phyloP scores from a whole-genome alignment of 2,888 invertebrate species.

The Lissonota sp. region DNA sequence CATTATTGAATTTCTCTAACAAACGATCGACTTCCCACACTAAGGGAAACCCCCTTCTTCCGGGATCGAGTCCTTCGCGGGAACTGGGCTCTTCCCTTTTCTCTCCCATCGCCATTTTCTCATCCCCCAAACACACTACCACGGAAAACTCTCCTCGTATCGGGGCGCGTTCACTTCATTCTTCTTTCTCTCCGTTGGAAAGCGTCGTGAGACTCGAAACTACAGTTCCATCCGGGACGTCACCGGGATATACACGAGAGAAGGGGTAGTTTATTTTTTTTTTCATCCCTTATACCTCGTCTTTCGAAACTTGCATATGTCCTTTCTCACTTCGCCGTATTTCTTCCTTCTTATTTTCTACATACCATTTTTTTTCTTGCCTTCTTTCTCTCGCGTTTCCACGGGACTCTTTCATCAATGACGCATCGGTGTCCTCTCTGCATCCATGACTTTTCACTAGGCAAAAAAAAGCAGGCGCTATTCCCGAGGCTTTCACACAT shows the following conservation, averaged over 20 bases:
- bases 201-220: constrained; percentile 22
- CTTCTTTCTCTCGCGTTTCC: constrained; percentile 6
- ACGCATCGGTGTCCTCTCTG: constrained; percentile 53
- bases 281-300: neutral
- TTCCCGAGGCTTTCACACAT: constrained; percentile 51
- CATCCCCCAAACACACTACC: constrained; percentile 12
- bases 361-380: constrained; percentile 25
- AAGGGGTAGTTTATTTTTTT: neutral
- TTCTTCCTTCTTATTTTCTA: constrained; percentile 11
- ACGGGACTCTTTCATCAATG: constrained; percentile 64
- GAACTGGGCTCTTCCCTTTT: constrained; percentile 41
- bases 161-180: neutral
- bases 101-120: constrained; percentile 34
- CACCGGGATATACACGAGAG: constrained; percentile 33
- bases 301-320: constrained; percentile 30
- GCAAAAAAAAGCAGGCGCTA: constrained; percentile 22
- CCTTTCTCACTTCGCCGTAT: constrained; percentile 21
- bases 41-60: constrained; percentile 52
- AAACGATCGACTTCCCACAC: constrained; percentile 73
- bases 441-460: constrained; percentile 59
- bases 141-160: constrained; percentile 3
- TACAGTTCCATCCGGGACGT: constrained; percentile 18
- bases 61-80: constrained; percentile 40
- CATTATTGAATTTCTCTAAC: constrained; percentile 79
- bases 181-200: neutral